Percentiles rank a stretch among this genome's conserved stretches.
phyloP scores from a whole-genome alignment of 2,797 vertebrate genomes.

The Coranthus polyacanthus region DNA sequence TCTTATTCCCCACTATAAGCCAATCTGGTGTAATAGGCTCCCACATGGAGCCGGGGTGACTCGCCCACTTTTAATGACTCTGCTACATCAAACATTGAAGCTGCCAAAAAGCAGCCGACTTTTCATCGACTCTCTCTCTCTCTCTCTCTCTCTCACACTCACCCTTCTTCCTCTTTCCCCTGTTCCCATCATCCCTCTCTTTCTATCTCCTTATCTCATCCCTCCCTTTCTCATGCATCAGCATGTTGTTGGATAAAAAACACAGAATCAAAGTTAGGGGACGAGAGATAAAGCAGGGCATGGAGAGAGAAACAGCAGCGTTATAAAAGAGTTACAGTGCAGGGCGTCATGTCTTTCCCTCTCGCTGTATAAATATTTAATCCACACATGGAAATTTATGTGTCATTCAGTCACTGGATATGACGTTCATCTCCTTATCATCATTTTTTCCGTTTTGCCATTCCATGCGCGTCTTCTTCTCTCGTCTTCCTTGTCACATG shows the following conservation, averaged over 20 bases:
- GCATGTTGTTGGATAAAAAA: slow-evolving; percentile 30
- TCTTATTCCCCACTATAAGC: slow-evolving; percentile 40
- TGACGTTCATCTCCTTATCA: slow-evolving; percentile 52
- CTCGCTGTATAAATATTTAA: slow-evolving; percentile 61
- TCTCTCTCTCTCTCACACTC: slow-evolving; percentile 14
- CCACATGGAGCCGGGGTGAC: slow-evolving; percentile 38
- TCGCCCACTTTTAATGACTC: slow-evolving; percentile 70
- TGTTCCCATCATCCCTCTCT: slow-evolving; percentile 24
- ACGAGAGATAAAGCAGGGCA: background rate
- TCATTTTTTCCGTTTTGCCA: slow-evolving; percentile 52
- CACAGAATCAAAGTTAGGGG: background rate
- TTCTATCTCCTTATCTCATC: slow-evolving; percentile 12
- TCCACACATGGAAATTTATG: slow-evolving; percentile 35
- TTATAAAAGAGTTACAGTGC: too few relatives aligned
- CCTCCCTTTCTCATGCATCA: slow-evolving; percentile 6
- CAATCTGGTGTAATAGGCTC: slow-evolving; percentile 47
- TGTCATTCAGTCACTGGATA: slow-evolving; percentile 50
- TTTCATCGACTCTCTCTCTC: slow-evolving; percentile 15
- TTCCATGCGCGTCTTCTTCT: background rate
- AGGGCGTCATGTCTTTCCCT: slow-evolving; percentile 20
- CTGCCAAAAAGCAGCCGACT: slow-evolving; percentile 38
- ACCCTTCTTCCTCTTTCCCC: too few relatives aligned
- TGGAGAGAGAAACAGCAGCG: too few relatives aligned
- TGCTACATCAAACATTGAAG: slow-evolving; percentile 56
- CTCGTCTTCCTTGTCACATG: background rate